Percentiles rank a stretch among this genome's conserved stretches.
phyloP scores from a whole-genome alignment of 2,113 vertebrate genomes.

The Salminus brasiliensis region DNA sequence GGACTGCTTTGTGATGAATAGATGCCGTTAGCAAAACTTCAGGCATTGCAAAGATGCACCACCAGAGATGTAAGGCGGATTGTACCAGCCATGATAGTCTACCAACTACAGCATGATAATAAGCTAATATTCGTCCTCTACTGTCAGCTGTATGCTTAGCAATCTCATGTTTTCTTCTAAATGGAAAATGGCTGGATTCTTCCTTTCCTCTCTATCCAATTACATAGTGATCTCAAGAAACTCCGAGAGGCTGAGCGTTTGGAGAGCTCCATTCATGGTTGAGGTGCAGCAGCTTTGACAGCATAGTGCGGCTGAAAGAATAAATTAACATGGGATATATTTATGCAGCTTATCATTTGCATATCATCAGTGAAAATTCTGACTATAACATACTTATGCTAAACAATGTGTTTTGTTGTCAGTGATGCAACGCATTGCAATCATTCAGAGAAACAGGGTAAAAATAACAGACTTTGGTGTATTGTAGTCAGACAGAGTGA shows the following conservation, averaged over 20 bases:
- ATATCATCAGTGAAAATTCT: not conserved
- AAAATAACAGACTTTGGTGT: not conserved
- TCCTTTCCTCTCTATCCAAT: too few species aligned
- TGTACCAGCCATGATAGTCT: not conserved
- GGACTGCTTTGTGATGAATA: not conserved
- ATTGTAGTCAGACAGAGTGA: not conserved
- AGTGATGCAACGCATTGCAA: slow-evolving; percentile 39
- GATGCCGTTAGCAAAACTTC: slow-evolving; percentile 7
- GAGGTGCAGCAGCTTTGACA: not conserved
- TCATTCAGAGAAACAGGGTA: not conserved
- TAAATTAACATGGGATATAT: not conserved
- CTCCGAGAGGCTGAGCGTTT: not conserved
- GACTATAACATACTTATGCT: not conserved
- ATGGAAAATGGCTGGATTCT: too few species aligned
- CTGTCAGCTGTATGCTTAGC: not conserved
- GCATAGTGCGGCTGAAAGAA: too few species aligned
- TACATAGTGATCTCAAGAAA: not conserved
- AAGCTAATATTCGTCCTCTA: too few species aligned
- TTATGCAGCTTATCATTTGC: not conserved
- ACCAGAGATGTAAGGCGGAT: not conserved
- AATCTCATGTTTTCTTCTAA: too few species aligned
- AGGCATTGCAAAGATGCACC: not conserved
- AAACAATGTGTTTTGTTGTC: slow-evolving; percentile 11
- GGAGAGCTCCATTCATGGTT: not conserved
- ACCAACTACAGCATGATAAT: not conserved